Base-by-base conservation (phyloP, 2,888 invertebrate genomes). In the Lasioglossum pauxillum region DNA sequence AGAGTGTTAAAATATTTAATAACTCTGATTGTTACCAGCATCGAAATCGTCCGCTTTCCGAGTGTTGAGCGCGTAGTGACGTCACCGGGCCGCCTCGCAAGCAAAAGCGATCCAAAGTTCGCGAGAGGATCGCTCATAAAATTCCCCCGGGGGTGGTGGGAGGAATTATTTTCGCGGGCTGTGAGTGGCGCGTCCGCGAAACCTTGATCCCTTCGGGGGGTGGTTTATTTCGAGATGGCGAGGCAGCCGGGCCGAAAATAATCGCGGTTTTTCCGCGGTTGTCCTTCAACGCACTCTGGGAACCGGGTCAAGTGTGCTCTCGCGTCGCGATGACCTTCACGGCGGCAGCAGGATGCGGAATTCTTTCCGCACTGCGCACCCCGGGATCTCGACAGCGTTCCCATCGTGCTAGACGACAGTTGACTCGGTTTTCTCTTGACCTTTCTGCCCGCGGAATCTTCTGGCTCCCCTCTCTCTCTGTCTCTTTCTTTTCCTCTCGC, bases 271-370 rank as follows among this genome's bases (percentile, higher is more conserved):
- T 38, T 19, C 12, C 46, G 35, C 38, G 73, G 46, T 46, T 64
- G 64, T 90, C 84, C 82, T 88, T 89, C 83, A 88, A 80, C 77
- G 74, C 31, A 31, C 44, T 35, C 46, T 57, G 67, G 73, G 80
- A 90, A 90, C 46, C 90, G 44, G 90, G 89, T 90, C 90, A 90
- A 90, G 90, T 84, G 90, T 90, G 69, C 69, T 75, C 90, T 79
- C 80, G 82, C 85, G 53, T 75, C 84, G 75, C 85, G 85, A 57
- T 88, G 90, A 90, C 90, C 90, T 90, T 90, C 90, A 83, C 85
- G 76, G 73, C 49, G 49, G 77, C 82, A 80, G 85, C 82, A 82
- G 86, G 82, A 90, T 87, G 90, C 82, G 73, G 84, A 81, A 79
- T 75, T 82, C 82, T 85, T 82, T 78, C 83, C 87, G 73, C 83